Evolutionary conservation across 2,888 invertebrate genomes (phyloP).

Genomic region (Malacosoma neustria): DNA sequence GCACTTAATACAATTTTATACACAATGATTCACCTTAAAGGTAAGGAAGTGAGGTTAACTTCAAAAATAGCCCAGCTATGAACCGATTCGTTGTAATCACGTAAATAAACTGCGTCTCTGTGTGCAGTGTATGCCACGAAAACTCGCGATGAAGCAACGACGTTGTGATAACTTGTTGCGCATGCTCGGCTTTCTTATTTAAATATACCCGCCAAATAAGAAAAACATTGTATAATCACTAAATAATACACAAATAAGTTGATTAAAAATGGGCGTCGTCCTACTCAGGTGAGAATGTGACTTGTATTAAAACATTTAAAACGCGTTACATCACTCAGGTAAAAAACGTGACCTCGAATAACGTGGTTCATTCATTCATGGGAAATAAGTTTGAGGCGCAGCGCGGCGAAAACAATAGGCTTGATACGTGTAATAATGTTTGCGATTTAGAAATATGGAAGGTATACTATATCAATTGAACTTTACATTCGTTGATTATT

Average conservation of each 20-base stretch:
- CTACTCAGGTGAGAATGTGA: slow-evolving; percentile 25
- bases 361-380: slow-evolving; percentile 57
- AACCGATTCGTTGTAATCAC: slow-evolving; percentile 31
- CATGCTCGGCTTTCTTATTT: slow-evolving; percentile 32
- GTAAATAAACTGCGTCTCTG: slow-evolving; percentile 49
- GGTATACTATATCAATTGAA: too few relatives aligned
- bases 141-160: slow-evolving; percentile 25
- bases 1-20: slow-evolving; percentile 1
- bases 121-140: slow-evolving; percentile 16
- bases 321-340: slow-evolving; percentile 56
- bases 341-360: slow-evolving; percentile 63
- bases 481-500: too few relatives aligned
- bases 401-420: slow-evolving; percentile 49
- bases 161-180: slow-evolving; percentile 26
- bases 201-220: slow-evolving; percentile 26
- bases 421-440: too few relatives aligned
- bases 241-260: slow-evolving; percentile 1
- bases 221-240: neutral
- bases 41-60: slow-evolving; percentile 58
- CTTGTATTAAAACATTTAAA: slow-evolving; percentile 29
- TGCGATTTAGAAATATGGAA: too few relatives aligned
- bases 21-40: slow-evolving; percentile 38
- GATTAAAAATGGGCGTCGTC: slow-evolving; percentile 1
- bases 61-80: slow-evolving; percentile 51
- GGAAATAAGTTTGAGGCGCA: slow-evolving; percentile 40